Conservation (phyloP, 2,113 vertebrate species). For the Anhinga anhinga region DNA sequence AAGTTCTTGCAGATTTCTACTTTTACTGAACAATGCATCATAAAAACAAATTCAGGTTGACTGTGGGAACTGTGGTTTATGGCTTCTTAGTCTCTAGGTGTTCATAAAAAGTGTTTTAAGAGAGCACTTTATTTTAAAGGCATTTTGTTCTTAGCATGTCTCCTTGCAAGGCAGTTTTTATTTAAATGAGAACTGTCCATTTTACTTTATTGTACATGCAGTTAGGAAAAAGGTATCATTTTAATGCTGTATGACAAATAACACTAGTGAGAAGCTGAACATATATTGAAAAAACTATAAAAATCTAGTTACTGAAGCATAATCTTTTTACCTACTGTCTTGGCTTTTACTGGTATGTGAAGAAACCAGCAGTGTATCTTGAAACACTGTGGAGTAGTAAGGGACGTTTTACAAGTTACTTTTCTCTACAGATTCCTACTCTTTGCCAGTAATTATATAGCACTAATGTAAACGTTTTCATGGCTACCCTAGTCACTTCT, state of each 20-base stretch:
- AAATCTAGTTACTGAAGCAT: neutral
- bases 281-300: neutral
- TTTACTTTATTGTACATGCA: neutral
- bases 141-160: neutral
- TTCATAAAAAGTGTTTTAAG: slow-evolving; percentile 60
- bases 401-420: neutral
- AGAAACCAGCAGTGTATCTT: neutral
- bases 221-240: slow-evolving; percentile 7
- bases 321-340: neutral
- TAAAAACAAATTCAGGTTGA: slow-evolving; percentile 34
- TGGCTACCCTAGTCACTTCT: neutral
- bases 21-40: slow-evolving; percentile 1
- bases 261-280: neutral
- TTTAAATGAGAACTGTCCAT: neutral
- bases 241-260: slow-evolving; percentile 2
- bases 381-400: neutral
- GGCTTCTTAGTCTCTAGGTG: slow-evolving; percentile 37
- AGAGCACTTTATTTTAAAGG: slow-evolving; percentile 50
- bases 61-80: slow-evolving; percentile 58
- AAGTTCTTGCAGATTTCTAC: slow-evolving; percentile 34
- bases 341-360: neutral
- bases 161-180: neutral
- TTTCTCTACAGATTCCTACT: neutral
- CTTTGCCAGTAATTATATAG: neutral
- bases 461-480: neutral